phyloP scores from a whole-genome alignment of 2,888 invertebrate species.

The Noctua fimbriata region DNA sequence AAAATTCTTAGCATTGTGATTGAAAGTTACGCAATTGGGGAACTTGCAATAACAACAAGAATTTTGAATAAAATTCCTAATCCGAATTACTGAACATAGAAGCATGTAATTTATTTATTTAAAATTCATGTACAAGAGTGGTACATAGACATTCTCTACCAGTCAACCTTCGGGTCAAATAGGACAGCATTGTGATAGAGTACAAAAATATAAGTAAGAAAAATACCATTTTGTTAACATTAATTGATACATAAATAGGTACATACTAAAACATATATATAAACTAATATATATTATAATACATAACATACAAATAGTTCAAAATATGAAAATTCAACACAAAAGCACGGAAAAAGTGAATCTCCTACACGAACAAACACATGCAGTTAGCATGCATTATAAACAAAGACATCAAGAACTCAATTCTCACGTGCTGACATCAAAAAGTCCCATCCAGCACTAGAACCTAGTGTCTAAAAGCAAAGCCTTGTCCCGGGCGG shows the following conservation, averaged over 20 bases:
- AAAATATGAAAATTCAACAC: neutral
- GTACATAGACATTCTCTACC: too few relatives aligned
- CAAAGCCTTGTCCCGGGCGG: constrained; percentile 56
- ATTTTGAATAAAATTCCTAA: neutral
- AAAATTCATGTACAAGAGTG: too few relatives aligned
- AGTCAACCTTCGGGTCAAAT: too few relatives aligned
- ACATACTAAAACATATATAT: too few relatives aligned
- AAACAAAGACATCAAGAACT: neutral
- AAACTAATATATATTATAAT: too few relatives aligned
- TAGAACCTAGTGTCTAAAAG: constrained; percentile 52
- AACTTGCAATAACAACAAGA: neutral
- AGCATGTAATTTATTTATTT: neutral
- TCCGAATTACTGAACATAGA: neutral
- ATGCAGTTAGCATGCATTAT: neutral
- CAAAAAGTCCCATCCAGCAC: constrained; percentile 2
- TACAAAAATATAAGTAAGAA: too few relatives aligned
- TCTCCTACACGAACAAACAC: neutral
- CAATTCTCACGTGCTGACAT: constrained; percentile 5
- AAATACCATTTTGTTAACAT: too few relatives aligned
- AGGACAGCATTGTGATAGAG: too few relatives aligned
- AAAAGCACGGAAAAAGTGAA: too few relatives aligned
- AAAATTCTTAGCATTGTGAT: neutral
- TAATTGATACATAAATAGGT: too few relatives aligned
- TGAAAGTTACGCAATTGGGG: neutral
- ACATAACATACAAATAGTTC: too few relatives aligned